These are phyloP conservation scores for Ommatoiulus sabulosus DNA, from an alignment of 2,888 invertebrate species.

Conservation along the genomic window DNA sequence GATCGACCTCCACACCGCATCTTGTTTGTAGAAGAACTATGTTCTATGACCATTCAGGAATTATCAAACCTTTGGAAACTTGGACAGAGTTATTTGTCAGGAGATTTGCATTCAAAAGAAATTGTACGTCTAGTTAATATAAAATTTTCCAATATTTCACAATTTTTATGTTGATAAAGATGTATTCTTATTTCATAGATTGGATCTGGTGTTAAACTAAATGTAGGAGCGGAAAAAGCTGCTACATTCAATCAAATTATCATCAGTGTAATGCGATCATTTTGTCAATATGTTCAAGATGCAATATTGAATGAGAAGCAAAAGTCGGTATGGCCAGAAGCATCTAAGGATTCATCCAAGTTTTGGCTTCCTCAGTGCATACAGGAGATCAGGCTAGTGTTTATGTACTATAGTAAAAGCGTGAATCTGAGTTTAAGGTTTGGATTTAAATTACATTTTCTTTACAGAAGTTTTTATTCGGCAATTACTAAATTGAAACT, in stretches of 20 bases:
- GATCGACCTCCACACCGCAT: constrained; percentile 75
- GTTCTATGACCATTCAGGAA: constrained; percentile 79
- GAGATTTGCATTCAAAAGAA: constrained; percentile 80
- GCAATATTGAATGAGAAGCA: constrained; percentile 67
- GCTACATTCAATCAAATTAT: constrained; percentile 74
- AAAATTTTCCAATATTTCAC: not conserved
- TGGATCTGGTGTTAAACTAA: not conserved
- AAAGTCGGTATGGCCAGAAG: constrained; percentile 10
- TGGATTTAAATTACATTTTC: not conserved
- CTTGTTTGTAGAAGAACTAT: constrained; percentile 82
- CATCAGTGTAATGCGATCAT: constrained; percentile 79
- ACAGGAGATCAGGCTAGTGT: constrained; percentile 74
- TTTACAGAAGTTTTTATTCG: constrained; percentile 78
- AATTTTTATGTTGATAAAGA: not conserved
- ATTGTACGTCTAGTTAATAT: constrained; percentile 60
- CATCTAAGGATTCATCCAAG: constrained; percentile 47
- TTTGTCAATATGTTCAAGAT: constrained; percentile 79
- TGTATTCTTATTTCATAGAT: not conserved
- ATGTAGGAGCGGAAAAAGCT: not conserved
- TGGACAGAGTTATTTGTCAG: constrained; percentile 93
- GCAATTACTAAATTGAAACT: constrained; percentile 83
- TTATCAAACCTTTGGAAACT: constrained; percentile 96
- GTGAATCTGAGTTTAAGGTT: not conserved
- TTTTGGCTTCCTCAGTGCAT: constrained; percentile 79
- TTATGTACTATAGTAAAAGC: not conserved